Base-by-base conservation (phyloP, 2,797 vertebrate genomes). In the Sparidentex hasta region DNA sequence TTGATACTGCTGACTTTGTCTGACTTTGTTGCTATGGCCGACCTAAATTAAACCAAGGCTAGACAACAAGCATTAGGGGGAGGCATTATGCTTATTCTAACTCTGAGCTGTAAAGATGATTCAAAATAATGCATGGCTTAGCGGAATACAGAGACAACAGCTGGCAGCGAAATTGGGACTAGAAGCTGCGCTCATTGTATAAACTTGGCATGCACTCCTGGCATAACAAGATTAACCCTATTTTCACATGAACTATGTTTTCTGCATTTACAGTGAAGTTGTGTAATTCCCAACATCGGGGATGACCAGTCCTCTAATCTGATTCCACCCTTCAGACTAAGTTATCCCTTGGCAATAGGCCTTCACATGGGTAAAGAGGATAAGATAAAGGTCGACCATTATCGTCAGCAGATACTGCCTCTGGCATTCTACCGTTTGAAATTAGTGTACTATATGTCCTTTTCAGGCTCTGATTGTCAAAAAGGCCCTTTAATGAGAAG, bases 211-310 rank as follows among this genome's bases (percentile, higher is more conserved):
- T 87, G 75, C 83, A 86, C 85, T 83, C 71, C 50, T 25, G 33
- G 58, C 62, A 65, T 91, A 92, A 93, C 90, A 76, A 90, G 92
- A 94, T 94, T 92, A 92, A 92, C 88, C 85, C 82, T 88, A 67
- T 89, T 87, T 88, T 88, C 62, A 76, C 79, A 83, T 65, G 69
- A 88, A 84, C 76, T 82, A 46, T 76, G 64, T 78, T 80, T 81
- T 78, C 78, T 65, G 72, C 55, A 46, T 86, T 86, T 79, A 84
- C 70, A 80, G 78, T 69, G 65, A 70, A 83, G 75, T 78, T 3
- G 18, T 86, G 85, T 90, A 86, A 90, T 87, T 86, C 81, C 71
- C n/a, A 71, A 78, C 69, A 84, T 86, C 62, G 38, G 16, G 27
- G 57, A 75, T 81, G 87, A 91, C 86, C 33, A 33, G 33, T 33